Evolutionary conservation across 2,113 vertebrate species (phyloP), one percentile per base, ranked within the genome.

Genomic region (Electrona antarctica): DNA sequence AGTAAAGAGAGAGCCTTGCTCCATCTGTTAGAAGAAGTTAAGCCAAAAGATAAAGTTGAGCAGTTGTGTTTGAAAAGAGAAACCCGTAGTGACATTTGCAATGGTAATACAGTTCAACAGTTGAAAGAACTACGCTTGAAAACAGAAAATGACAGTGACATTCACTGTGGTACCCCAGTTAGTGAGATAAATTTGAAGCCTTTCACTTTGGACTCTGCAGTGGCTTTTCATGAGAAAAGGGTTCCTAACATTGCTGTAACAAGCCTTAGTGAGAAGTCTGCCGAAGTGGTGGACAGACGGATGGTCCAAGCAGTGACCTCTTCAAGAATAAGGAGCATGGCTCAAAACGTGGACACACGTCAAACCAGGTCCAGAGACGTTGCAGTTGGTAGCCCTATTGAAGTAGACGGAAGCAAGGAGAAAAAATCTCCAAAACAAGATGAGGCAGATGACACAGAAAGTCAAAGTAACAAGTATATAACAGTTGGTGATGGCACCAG

Each of bases 1-100:
- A 89, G 92, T 76, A 88, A 85, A 71, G 90, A 91, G 64, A 78
- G 92, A 58, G 85, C 83, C n/a, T 59, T 90, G 13, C 80, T 93
- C 33, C 71, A 84, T 6, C 69, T 63, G 14, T 77, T 93, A 10
- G 92, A 92, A 81, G 78, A 76, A 6, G 46, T 68, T 60, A 85
- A 78, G 68, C 78, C 82, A 1, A 73, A 78, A 41, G 67, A 70
- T 3, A 74, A 28, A 41, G 33, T 41, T 41, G 33, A 41, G 45
- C 0, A 58, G 13, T 48, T 11, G 12, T 69, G n/a, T 49, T 51
- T 7, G 7, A 14, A 60, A 2, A 54, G 7, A 48, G 7, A 29
- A 47, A 46, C 56, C 10, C 71, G 73, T 7, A 60, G 62, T 62
- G 76, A 66, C 8, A 73, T 52, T 56, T 50, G 52, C 51, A 58